Evolutionary conservation across 2,797 vertebrate genomes (phyloP), one percentile per base, ranked within the genome.

Genomic region (Hoplostethus atlanticus): DNA sequence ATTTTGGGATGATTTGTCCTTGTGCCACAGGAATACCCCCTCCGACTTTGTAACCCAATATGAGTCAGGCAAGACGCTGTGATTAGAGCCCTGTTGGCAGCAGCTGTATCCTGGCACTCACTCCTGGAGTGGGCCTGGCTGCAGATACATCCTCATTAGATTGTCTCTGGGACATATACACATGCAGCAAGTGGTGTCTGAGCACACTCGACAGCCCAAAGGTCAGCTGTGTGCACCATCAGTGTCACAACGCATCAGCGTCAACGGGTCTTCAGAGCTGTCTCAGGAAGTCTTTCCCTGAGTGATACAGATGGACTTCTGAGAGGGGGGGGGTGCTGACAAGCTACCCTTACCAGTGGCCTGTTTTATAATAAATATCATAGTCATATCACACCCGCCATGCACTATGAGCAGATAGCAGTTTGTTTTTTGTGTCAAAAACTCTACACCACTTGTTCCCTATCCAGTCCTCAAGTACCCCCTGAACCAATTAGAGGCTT

Each of bases 81-180:
- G 94, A 96, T 96, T 94, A 95, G 91, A 91, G 89, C 81, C 93
- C 93, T 9, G 80, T 94, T 93, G 93, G 79, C 91, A 90, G 88
- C 95, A 96, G 95, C 94, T 96, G 94, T 86, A 92, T 85, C 82
- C 89, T 87, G 81, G 84, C 85, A 87, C 85, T 86, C 88, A 88
- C 89, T 90, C 81, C 88, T 62, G 79, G 88, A 93, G 88, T 88
- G 90, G 90, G 94, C 21, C 92, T 72, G 61, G 63, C 91, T 86
- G 88, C 86, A 85, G 92, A 91, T 89, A 90, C 89, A 66, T 91
- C 89, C 93, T 96, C 92, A 94, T 95, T 95, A 94, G 89, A 87
- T 90, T 64, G 87, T 94, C 93, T 92, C 90, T 84, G 91, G 90
- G 91, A 94, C 88, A 88, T 84, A 91, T 95, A 95, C 89, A 93